Percentiles rank a stretch among this genome's conserved stretches.
These are phyloP conservation scores for Lasioglossum albipes DNA, from an alignment of 1,140 invertebrate genomes.

Conservation along the genomic window DNA sequence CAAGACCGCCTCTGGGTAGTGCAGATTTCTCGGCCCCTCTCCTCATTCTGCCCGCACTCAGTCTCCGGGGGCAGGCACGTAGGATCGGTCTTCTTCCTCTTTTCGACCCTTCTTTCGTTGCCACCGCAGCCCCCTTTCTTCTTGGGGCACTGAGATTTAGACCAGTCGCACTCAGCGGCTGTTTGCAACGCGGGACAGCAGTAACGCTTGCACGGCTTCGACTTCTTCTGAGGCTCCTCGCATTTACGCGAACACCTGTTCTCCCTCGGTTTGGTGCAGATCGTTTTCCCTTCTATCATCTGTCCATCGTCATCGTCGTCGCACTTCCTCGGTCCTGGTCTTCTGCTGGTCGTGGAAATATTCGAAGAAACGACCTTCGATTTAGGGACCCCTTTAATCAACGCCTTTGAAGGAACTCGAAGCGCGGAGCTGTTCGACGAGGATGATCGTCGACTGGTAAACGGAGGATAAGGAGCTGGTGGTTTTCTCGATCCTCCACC, in stretches of 20 bases:
- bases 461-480: background rate
- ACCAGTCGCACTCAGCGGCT: background rate
- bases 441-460: background rate
- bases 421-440: slow-evolving; percentile 12
- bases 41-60: background rate
- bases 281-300: background rate
- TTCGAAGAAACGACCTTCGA: background rate
- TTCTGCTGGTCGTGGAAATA: background rate
- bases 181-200: slow-evolving; percentile 18
- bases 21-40: background rate
- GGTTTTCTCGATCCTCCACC: slow-evolving; percentile 11
- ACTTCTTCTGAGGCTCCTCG: background rate
- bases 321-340: background rate
- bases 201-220: slow-evolving; percentile 29
- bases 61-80: slow-evolving; percentile 14
- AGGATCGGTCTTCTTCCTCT: background rate
- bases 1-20: background rate
- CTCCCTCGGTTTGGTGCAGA: slow-evolving; percentile 7
- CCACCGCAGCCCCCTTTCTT: background rate
- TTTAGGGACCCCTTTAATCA: background rate
- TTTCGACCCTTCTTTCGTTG: no score
- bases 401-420: rapidly evolving
- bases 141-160: background rate
- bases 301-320: background rate
- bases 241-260: background rate